Percentiles rank a stretch among this genome's conserved stretches.
These are phyloP conservation scores for Zoanthus solanderi DNA, from an alignment of 92 coral and sea anemone species.

Conservation along the genomic window DNA sequence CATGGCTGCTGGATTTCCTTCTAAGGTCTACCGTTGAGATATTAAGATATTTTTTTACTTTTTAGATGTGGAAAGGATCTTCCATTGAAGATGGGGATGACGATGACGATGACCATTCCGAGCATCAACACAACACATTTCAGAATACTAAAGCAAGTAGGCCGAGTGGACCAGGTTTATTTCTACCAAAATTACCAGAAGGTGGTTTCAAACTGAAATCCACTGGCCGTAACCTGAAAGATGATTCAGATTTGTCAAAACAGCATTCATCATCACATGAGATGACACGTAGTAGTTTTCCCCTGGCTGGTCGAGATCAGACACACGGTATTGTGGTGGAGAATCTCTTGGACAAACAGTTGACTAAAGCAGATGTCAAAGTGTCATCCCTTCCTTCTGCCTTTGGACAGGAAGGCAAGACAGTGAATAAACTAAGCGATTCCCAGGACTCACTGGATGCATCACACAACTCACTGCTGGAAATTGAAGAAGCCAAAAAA, in stretches of 20 bases:
- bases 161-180: slow-evolving; percentile 72
- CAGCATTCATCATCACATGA: slow-evolving; percentile 40
- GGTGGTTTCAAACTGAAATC: slow-evolving; percentile 87
- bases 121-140: slow-evolving; percentile 11
- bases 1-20: no score
- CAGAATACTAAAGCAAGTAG: slow-evolving; percentile 46
- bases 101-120: slow-evolving; percentile 53
- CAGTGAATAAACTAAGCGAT: slow-evolving; percentile 40
- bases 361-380: slow-evolving; percentile 71
- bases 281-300: slow-evolving; percentile 82
- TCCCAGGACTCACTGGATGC: slow-evolving; percentile 69
- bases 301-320: slow-evolving; percentile 76
- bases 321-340: slow-evolving; percentile 83
- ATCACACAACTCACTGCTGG: slow-evolving; percentile 85
- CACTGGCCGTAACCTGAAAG: slow-evolving; percentile 79
- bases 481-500: slow-evolving; percentile 85
- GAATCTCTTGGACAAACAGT: slow-evolving; percentile 85
- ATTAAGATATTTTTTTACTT: no score
- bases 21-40: no score
- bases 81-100: slow-evolving; percentile 53
- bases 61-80: slow-evolving; percentile 47
- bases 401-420: slow-evolving; percentile 71
- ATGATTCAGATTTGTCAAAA: slow-evolving; percentile 47
- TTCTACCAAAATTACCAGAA: slow-evolving; percentile 78
- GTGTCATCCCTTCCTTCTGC: slow-evolving; percentile 85